Percentiles rank a stretch among this genome's conserved stretches.
Evolutionary conservation across 1,140 invertebrate species (phyloP).

Genomic region (Drosophila busckii): DNA sequence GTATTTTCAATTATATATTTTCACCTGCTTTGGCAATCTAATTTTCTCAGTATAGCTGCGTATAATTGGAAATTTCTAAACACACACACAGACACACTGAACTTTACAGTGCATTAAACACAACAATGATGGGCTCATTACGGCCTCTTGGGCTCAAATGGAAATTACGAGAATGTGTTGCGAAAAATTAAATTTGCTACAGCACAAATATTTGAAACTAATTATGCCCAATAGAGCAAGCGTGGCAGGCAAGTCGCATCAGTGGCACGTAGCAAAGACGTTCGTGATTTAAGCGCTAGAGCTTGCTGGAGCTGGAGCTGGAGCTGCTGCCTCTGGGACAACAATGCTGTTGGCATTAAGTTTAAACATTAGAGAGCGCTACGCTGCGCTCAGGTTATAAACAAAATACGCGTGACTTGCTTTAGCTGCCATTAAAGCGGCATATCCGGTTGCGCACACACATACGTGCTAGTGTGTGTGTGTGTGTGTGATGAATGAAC

Average conservation of each 20-base stretch:
- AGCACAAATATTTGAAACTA: conserved; percentile 75
- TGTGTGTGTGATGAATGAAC: conserved; percentile 47
- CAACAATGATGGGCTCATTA: conserved; percentile 30
- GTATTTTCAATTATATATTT: too few species aligned
- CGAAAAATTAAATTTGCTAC: conserved; percentile 65
- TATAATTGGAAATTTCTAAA: conserved; percentile 41
- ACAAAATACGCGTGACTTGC: conserved; percentile 78
- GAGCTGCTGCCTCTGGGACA: not conserved
- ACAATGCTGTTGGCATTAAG: conserved; percentile 24
- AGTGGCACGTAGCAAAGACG: conserved; percentile 60
- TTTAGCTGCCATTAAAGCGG: conserved; percentile 67
- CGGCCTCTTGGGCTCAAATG: conserved; percentile 24
- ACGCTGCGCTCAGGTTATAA: conserved; percentile 60
- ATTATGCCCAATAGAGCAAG: conserved; percentile 74
- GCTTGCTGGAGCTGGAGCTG: conserved; percentile 9
- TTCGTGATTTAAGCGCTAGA: conserved; percentile 57
- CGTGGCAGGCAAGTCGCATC: conserved; percentile 8
- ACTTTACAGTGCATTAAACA: conserved; percentile 1
- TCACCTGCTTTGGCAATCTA: too few species aligned
- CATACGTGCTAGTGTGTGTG: not conserved
- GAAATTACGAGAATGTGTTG: conserved; percentile 57
- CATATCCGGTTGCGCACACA: conserved; percentile 55
- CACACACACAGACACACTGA: not conserved
- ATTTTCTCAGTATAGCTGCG: too few species aligned
- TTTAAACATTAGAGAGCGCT: conserved; percentile 45